phyloP scores from a whole-genome alignment of 2,113 vertebrate species.

The Rhagologus leucostigma region DNA sequence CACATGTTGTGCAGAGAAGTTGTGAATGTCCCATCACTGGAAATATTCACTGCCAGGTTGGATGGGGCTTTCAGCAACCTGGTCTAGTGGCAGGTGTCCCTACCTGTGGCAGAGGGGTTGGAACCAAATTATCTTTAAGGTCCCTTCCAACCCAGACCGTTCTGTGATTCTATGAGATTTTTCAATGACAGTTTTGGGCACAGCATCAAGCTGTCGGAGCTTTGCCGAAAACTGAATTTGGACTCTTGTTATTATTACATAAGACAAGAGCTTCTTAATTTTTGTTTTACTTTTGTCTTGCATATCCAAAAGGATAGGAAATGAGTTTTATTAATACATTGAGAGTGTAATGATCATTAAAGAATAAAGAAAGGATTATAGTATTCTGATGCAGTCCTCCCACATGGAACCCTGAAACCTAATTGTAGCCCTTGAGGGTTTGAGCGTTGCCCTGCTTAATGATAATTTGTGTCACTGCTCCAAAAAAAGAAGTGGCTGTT shows the following conservation, averaged over 20 bases:
- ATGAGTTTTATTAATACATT: slow-evolving; percentile 50
- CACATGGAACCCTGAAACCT: slow-evolving; percentile 49
- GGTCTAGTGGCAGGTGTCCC: not conserved
- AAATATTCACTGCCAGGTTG: not conserved
- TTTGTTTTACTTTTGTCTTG: slow-evolving; percentile 48
- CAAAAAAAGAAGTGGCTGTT: slow-evolving; percentile 45
- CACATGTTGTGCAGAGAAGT: not conserved
- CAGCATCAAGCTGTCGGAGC: not conserved
- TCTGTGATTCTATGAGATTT: not conserved
- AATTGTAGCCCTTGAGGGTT: slow-evolving; percentile 54
- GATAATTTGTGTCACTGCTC: slow-evolving; percentile 51
- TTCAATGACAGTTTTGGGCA: not conserved
- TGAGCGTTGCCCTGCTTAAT: slow-evolving; percentile 55
- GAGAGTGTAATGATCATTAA: slow-evolving; percentile 48
- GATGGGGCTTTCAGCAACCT: not conserved
- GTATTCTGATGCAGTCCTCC: slow-evolving; percentile 46
- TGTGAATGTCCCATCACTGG: not conserved
- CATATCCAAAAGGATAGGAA: slow-evolving; percentile 37
- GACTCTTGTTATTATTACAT: not conserved
- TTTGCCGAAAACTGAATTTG: slow-evolving; percentile 2
- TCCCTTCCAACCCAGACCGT: not conserved
- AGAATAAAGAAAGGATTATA: slow-evolving; percentile 49
- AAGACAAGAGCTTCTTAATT: slow-evolving; percentile 30
- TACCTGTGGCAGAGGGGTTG: not conserved
- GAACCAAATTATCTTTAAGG: not conserved